phyloP scores from a whole-genome alignment of 2,797 vertebrate species.

The Enteromius radiatus region DNA sequence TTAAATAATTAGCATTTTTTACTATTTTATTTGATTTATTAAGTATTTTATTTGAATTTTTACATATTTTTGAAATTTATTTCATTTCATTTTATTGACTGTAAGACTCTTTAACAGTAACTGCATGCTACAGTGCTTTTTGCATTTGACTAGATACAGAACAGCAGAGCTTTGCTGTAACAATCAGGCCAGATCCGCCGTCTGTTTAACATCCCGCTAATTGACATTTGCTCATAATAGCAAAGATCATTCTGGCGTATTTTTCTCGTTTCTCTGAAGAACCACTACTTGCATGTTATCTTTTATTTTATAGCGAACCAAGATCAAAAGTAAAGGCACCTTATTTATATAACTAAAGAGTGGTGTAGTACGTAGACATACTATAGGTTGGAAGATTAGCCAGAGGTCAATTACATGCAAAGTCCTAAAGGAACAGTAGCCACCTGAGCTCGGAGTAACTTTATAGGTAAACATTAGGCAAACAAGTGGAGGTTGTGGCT shows the following conservation, averaged over 20 bases:
- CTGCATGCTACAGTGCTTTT: not conserved
- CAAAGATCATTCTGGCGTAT: not conserved
- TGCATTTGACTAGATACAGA: not conserved
- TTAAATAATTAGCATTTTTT: not conserved
- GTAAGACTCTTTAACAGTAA: not conserved
- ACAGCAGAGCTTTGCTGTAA: not conserved
- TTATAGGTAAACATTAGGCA: not conserved
- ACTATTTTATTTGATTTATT: not conserved
- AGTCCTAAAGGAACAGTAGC: not conserved
- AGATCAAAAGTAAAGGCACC: not conserved
- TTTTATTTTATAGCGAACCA: not conserved
- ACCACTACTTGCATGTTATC: not conserved
- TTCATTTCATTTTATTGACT: not conserved
- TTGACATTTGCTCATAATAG: slow-evolving; percentile 21
- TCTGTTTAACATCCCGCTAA: slow-evolving; percentile 51
- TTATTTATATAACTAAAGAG: not conserved
- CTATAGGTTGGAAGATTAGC: not conserved
- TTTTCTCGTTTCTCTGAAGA: not conserved
- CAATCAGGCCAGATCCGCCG: not conserved
- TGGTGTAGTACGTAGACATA: not conserved
- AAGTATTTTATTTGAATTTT: not conserved
- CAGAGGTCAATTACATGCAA: not conserved
- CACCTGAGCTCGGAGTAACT: not conserved
- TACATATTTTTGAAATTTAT: not conserved
- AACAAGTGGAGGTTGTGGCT: not conserved